Evolutionary conservation across 2,888 invertebrate species (phyloP), one percentile per base, ranked within the genome.

Genomic region (Cremastinae sp.): DNA sequence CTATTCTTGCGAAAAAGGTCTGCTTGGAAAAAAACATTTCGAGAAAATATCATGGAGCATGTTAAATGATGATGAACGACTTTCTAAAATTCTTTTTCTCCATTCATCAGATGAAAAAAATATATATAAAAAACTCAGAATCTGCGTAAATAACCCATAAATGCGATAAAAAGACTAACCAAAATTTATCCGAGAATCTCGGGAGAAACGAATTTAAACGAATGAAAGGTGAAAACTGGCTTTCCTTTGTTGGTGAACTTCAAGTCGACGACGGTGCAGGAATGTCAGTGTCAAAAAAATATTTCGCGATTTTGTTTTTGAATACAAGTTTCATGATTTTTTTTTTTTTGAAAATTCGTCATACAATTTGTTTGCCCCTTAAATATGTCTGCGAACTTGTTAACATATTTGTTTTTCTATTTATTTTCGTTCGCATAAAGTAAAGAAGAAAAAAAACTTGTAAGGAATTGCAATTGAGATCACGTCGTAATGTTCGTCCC

Each of bases 21-120:
- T 83, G 81, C 68, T 74, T 83, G 45, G 82, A 81, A 47, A 71
- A 61, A 75, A 81, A 82, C 82, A 82, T 82, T 47, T 64, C 80
- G 78, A 47, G n/a, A 2, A 35, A 69, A 47, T n/a, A 1, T 53
- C 59, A 47, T 35, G 14, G 37, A 59, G 45, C 64, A 68, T 66
- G 59, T 73, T 59, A 41, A 37, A 53, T 37, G n/a, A 49, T 53
- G 43, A 51, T 59, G 51, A 51, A 51, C 28, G 35, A 55, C 56
- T 16, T 20, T 64, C 12, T 41, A 37, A 59, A 12, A 28, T 59
- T 64, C 41, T 20, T 45, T 35, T 59, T 16, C 22, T 55, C 20
- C n/a, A 35, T 43, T 53, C 47, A 49, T 66, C 9, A 12, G 5
- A 18, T 5, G 28, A 16, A 61, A 69, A n/a, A 39, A 55, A 68